Percentiles rank a stretch among this genome's conserved stretches.
These are phyloP conservation scores for Isoperla grammatica DNA, from an alignment of 2,888 invertebrate species.

Conservation along the genomic window DNA sequence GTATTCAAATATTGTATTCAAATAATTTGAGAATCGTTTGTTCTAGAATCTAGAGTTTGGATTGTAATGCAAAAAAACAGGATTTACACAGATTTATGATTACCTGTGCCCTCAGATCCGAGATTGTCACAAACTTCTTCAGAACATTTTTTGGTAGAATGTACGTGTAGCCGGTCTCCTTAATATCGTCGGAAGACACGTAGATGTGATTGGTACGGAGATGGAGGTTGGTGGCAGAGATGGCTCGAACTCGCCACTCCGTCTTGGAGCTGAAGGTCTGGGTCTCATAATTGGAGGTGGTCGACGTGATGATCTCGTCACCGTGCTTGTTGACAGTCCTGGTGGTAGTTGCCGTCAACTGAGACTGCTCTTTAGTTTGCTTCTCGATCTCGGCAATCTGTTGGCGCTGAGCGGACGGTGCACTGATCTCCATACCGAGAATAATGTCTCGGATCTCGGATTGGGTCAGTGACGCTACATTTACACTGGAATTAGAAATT, in stretches of 20 bases:
- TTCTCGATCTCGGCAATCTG: constrained; percentile 99
- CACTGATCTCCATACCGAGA: constrained; percentile 99
- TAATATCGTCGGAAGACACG: constrained; percentile 98
- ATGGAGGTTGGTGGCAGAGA: constrained; percentile 96
- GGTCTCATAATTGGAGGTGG: constrained; percentile 98
- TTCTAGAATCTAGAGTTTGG: too few species aligned
- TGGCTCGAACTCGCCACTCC: constrained; percentile 97
- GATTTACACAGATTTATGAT: too few species aligned
- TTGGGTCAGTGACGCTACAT: constrained; percentile 97
- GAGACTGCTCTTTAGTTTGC: constrained; percentile 98
- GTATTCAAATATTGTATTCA: too few species aligned
- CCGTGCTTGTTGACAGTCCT: constrained; percentile 98
- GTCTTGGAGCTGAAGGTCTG: constrained; percentile 68
- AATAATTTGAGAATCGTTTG: too few species aligned
- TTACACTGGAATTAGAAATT: constrained; percentile 58
- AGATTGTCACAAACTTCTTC: constrained; percentile 98
- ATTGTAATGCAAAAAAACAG: too few species aligned
- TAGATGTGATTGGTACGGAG: constrained; percentile 98
- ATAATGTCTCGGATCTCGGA: constrained; percentile 99
- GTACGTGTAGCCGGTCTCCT: constrained; percentile 97
- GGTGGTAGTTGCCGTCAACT: constrained; percentile 97
- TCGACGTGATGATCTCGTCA: constrained; percentile 98
- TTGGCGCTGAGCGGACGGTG: constrained; percentile 97
- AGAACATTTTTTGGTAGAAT: constrained; percentile 92
- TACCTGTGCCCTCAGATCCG: constrained; percentile 92